phyloP scores from a whole-genome alignment of 2,888 invertebrate genomes.

The Cephalotes varians region DNA sequence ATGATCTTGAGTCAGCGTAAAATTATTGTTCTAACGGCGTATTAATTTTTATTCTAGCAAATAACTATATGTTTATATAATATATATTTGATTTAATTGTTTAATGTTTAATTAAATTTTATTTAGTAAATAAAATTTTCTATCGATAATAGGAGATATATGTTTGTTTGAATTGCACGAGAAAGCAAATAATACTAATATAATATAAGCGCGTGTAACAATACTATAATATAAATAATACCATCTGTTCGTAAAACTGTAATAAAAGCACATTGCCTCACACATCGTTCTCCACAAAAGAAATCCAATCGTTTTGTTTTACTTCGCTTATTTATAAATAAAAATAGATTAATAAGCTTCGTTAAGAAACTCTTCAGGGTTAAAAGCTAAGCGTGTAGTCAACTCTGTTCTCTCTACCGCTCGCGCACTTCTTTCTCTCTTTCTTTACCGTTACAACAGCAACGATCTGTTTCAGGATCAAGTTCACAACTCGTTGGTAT shows the following conservation, averaged over 20 bases:
- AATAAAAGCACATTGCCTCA: neutral
- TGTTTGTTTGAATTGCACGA: neutral
- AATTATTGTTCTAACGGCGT: neutral
- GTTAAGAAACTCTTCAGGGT: neutral
- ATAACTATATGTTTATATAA: neutral
- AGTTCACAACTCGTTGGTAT: slow-evolving; percentile 65
- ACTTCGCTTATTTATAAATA: neutral
- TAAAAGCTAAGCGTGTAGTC: slow-evolving; percentile 24
- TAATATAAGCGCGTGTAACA: neutral
- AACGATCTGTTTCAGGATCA: slow-evolving; percentile 59
- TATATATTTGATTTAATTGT: neutral
- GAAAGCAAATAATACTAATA: neutral
- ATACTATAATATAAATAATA: too few species aligned
- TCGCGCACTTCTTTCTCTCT: slow-evolving; percentile 19
- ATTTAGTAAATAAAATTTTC: too few species aligned
- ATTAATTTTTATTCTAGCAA: neutral
- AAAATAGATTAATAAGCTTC: neutral
- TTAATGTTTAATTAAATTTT: neutral
- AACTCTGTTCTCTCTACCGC: neutral
- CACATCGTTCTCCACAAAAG: neutral
- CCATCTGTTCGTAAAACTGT: neutral
- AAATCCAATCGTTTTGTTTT: neutral
- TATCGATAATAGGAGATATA: neutral
- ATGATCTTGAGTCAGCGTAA: neutral
- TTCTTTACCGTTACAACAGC: slow-evolving; percentile 37